Conservation (phyloP, 53 echinoderm and acorn worm species). For the Paracentrotus lividus region DNA sequence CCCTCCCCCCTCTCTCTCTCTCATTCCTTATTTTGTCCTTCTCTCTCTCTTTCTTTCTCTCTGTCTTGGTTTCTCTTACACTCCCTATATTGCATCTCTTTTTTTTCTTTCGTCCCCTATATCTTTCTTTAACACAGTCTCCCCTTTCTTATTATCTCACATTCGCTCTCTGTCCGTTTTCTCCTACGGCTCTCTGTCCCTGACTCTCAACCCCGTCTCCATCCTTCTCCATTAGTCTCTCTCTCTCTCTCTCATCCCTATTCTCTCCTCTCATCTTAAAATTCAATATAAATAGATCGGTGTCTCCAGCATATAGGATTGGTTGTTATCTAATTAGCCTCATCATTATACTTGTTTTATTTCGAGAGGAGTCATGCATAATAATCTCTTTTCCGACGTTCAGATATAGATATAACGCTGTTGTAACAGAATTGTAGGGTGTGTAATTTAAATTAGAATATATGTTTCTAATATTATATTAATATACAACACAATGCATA, state of each 20-base stretch:
- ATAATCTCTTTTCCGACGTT: neutral
- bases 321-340: neutral
- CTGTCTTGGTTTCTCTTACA: neutral
- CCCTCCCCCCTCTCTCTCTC: too few relatives aligned
- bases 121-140: neutral
- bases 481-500: neutral
- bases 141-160: neutral
- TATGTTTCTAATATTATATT: neutral
- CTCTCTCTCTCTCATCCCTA: neutral
- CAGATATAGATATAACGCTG: neutral
- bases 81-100: too few relatives aligned
- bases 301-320: neutral
- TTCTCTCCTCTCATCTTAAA: neutral
- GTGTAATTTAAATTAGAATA: neutral
- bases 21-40: neutral
- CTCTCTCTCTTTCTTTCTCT: neutral
- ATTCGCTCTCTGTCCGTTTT: neutral
- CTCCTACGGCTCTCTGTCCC: neutral
- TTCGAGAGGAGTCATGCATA: neutral
- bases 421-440: neutral
- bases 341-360: constrained; percentile 17
- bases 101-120: neutral
- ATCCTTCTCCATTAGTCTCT: neutral
- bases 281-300: neutral
- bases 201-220: neutral